Percentiles rank a stretch among this genome's conserved stretches.
Evolutionary conservation across 1,140 invertebrate genomes (phyloP).

Genomic region (Chironomus tepperi): DNA sequence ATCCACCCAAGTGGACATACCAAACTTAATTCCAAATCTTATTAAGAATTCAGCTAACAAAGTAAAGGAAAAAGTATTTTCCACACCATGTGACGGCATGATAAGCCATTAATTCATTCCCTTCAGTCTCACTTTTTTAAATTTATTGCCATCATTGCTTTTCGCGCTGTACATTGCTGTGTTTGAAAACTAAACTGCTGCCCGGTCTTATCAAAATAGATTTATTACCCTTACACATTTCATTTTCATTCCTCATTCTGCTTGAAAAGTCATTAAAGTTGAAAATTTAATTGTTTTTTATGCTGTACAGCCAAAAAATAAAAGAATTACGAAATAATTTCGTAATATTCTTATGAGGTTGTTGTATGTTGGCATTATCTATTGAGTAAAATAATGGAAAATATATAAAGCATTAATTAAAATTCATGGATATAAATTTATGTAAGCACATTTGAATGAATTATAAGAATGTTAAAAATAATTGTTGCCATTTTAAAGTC

Average conservation of each 20-base stretch:
- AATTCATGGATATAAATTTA: too few relatives aligned
- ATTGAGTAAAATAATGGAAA: too few relatives aligned
- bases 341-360: too few relatives aligned
- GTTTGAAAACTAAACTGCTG: background rate
- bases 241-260: too few relatives aligned
- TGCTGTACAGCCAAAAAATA: too few relatives aligned
- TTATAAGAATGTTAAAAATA: background rate
- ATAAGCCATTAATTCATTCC: background rate
- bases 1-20: too few relatives aligned
- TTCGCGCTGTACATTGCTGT: background rate
- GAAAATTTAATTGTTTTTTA: too few relatives aligned
- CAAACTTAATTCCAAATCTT: background rate
- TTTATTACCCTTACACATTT: background rate
- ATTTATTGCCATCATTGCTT: background rate
- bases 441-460: too few relatives aligned
- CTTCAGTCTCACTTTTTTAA: background rate
- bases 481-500: conserved; percentile 9
- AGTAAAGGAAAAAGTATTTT: background rate
- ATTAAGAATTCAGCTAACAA: background rate
- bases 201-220: background rate
- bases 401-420: too few relatives aligned
- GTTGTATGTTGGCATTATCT: too few relatives aligned
- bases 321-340: too few relatives aligned
- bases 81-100: background rate
- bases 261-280: too few relatives aligned